phyloP scores from a whole-genome alignment of 2,797 vertebrate species.

The Cirrhinus mrigala region DNA sequence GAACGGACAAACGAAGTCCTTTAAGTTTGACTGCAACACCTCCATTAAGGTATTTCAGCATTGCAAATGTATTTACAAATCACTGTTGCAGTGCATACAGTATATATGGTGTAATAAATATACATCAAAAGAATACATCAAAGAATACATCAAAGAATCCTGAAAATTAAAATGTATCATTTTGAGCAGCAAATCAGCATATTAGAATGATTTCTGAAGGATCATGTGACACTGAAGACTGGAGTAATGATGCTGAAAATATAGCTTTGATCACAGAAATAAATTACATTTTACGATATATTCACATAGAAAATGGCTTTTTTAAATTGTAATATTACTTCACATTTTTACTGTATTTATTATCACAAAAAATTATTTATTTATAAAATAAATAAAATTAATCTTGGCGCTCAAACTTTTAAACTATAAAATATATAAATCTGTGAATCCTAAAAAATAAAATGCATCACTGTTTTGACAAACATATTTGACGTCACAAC shows the following conservation, averaged over 20 bases:
- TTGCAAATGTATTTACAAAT: background rate
- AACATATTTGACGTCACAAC: no score
- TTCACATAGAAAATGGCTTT: background rate
- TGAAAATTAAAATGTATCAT: background rate
- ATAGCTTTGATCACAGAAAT: background rate
- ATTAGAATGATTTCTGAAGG: background rate
- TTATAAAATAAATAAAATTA: no score
- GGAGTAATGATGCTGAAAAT: background rate
- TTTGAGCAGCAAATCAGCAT: background rate
- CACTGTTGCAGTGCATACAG: no score
- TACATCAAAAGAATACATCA: no score
- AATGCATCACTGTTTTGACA: no score
- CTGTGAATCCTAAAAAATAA: no score
- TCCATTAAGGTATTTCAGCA: slow-evolving; percentile 92
- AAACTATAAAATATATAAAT: no score
- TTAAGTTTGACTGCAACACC: slow-evolving; percentile 97
- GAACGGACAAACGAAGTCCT: slow-evolving; percentile 99
- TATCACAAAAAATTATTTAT: no score
- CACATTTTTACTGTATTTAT: fast-evolving
- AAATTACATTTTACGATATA: background rate
- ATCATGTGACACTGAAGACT: background rate
- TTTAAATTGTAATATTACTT: background rate
- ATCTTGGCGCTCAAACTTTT: no score
- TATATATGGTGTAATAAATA: no score
- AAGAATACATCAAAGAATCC: background rate